phyloP scores from a whole-genome alignment of 2,888 invertebrate genomes.

The Resseliella maxima region DNA sequence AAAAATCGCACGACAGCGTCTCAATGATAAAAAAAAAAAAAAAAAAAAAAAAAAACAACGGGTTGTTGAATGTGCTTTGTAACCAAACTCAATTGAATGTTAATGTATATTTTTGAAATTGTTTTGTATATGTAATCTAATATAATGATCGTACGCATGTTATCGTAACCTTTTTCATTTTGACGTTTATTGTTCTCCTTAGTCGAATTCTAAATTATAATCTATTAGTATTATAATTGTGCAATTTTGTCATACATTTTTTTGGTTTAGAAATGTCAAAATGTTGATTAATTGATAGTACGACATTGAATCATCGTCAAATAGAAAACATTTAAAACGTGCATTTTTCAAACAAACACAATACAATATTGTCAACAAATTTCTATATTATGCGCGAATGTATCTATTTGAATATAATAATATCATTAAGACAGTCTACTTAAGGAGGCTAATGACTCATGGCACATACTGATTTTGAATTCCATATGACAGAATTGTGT shows the following conservation, averaged over 20 bases:
- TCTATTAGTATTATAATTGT: neutral
- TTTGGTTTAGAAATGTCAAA: constrained; percentile 13
- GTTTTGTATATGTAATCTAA: constrained; percentile 6
- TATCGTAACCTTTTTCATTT: neutral
- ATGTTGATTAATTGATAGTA: constrained; percentile 5
- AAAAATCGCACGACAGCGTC: constrained; percentile 40
- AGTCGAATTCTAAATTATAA: neutral
- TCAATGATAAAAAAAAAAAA: neutral
- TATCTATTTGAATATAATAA: constrained; percentile 20
- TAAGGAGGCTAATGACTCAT: neutral
- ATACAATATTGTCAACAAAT: neutral
- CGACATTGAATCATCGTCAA: constrained; percentile 35
- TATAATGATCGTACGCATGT: neutral
- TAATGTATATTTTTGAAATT: neutral
- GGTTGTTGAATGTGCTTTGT: neutral
- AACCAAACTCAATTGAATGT: neutral
- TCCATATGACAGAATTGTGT: neutral
- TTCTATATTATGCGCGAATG: neutral
- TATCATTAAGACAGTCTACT: constrained; percentile 2
- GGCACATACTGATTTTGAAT: neutral
- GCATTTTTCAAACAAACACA: neutral
- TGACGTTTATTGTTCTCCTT: constrained; percentile 9
- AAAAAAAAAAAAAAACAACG: too few species aligned
- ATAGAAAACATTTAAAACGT: neutral
- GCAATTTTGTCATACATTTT: neutral